phyloP scores from a whole-genome alignment of 2,797 vertebrate genomes.

The Ctenosaura bakeri region DNA sequence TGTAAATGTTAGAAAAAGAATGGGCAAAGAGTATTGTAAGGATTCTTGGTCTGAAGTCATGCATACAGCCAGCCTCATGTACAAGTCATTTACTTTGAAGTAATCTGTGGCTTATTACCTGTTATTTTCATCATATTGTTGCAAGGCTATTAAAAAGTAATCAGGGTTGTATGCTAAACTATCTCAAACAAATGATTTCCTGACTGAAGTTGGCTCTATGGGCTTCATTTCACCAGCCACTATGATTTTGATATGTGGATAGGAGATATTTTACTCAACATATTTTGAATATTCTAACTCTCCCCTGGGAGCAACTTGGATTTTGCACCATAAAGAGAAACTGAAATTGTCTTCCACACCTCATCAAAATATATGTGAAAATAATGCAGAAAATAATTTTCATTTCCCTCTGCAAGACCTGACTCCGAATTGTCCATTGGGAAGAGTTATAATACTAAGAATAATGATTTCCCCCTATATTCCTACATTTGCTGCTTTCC shows the following conservation, averaged over 20 bases:
- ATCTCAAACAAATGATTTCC: background rate
- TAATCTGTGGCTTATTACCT: background rate
- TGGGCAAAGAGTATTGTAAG: background rate
- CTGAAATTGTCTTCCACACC: background rate
- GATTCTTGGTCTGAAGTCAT: background rate
- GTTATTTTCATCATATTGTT: background rate
- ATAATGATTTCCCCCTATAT: background rate
- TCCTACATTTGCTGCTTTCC: background rate
- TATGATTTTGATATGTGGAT: background rate
- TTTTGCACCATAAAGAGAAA: background rate
- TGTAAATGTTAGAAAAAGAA: accelerated
- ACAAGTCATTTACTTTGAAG: background rate
- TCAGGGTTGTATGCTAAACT: background rate
- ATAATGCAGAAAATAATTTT: background rate
- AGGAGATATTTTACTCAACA: background rate
- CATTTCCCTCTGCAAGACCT: background rate
- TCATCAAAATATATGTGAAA: background rate
- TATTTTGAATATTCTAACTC: background rate
- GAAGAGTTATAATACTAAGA: background rate
- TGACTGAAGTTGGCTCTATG: background rate
- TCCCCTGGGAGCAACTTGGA: background rate
- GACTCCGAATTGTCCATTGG: background rate
- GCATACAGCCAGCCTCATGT: background rate
- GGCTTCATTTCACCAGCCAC: too few relatives aligned
- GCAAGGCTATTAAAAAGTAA: background rate